Evolutionary conservation across 1,140 invertebrate species (phyloP), one percentile per base, ranked within the genome.

Genomic region (Papilio machaon): DNA sequence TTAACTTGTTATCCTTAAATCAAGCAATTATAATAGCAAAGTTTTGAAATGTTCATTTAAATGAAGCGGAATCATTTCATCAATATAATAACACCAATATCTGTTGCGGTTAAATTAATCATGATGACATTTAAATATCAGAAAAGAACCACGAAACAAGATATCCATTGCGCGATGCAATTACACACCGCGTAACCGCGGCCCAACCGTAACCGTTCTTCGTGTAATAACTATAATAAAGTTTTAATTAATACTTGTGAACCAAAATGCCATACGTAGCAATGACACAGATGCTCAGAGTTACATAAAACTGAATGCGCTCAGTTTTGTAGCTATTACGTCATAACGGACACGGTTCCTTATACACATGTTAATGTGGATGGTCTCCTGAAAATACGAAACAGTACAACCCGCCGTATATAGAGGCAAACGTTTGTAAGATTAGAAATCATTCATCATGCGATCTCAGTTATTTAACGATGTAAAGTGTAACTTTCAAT

Each of bases 211-310:
- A 64, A 38, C 23, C 60, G 19, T 49, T 64, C 77, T 17, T 64
- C 35, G 23, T 79, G 77, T 79, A 79, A 79, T 79, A 64, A 60
- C 77, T 79, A 79, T 79, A 79, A 79, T 79, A 79, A 79, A 67
- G 77, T 46, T 67, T 79, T 79, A 79, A 79, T 79, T 79, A 67
- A 64, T 60, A 77, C 75, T 58, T 77, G 75, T 77, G 9, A 60
- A 17, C 75, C 75, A 35, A 79, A 79, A 64, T 79, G 35, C 58
- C 58, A 64, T 30, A 60, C 38, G 58, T 79, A n/a, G 15, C 84
- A 88, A 90, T 91, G 89, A 91, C 91, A 92, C 89, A 91, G 90
- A 90, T 91, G 90, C 84, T 87, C 86, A 87, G 67, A 64, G 78
- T 89, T 91, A 91, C 84, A 83, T 90, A 91, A 90, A 82, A 80